These are phyloP conservation scores for Clivina fossor DNA, from an alignment of 2,888 invertebrate species.

Conservation along the genomic window DNA sequence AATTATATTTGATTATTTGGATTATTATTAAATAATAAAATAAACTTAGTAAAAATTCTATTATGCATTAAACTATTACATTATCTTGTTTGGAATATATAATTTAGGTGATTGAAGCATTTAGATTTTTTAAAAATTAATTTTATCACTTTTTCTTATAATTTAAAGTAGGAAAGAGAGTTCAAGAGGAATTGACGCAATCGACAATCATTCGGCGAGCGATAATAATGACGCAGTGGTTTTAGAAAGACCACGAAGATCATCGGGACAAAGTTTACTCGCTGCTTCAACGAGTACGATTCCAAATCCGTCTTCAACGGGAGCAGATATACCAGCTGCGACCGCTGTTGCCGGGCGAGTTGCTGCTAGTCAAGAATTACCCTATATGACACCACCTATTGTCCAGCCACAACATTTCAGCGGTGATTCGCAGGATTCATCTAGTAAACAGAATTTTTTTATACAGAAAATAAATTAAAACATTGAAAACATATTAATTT, in stretches of 20 bases:
- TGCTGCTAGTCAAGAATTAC: slow-evolving; percentile 84
- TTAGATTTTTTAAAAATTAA: background rate
- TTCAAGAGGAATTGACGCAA: too few species aligned
- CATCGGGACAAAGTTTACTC: slow-evolving; percentile 56
- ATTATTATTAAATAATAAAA: too few species aligned
- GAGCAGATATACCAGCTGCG: slow-evolving; percentile 75
- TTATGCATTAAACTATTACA: too few species aligned
- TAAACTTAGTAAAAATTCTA: too few species aligned
- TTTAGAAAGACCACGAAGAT: slow-evolving; percentile 56
- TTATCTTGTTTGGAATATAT: too few species aligned
- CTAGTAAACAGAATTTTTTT: too few species aligned
- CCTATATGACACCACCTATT: slow-evolving; percentile 85
- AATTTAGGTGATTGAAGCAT: too few species aligned
- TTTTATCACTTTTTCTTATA: slow-evolving; percentile 11
- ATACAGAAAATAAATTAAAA: too few species aligned
- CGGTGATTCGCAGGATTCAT: slow-evolving; percentile 88
- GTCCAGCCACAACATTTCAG: slow-evolving; percentile 70
- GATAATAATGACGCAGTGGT: too few species aligned
- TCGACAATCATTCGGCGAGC: too few species aligned
- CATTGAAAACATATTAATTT: slow-evolving; percentile 30
- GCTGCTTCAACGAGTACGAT: slow-evolving; percentile 49
- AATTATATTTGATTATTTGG: too few species aligned
- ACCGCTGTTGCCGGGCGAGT: slow-evolving; percentile 83
- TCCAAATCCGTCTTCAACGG: slow-evolving; percentile 44
- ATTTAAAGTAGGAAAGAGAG: slow-evolving; percentile 42